Conservation (phyloP, 2,888 invertebrate genomes). For the Andrena bucephala region DNA sequence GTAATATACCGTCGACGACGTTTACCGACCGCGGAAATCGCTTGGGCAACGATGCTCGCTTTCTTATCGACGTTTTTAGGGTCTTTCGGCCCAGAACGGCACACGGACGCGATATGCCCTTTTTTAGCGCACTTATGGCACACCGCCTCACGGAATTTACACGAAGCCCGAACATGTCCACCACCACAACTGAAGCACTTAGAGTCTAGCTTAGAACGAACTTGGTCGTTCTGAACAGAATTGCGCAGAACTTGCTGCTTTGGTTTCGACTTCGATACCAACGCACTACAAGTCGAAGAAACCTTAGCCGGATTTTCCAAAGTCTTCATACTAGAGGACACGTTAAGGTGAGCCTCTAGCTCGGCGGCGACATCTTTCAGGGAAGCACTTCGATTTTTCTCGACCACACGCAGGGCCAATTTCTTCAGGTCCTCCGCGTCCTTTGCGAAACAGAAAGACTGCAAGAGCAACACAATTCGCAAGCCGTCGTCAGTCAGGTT, state of each 20-base stretch:
- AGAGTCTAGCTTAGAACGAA: neutral
- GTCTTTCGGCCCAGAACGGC: neutral
- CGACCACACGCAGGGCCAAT: neutral
- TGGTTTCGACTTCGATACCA: neutral
- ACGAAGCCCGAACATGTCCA: neutral
- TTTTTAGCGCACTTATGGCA: neutral
- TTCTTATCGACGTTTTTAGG: neutral
- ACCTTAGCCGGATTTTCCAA: neutral
- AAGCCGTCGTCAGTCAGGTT: conserved; percentile 9
- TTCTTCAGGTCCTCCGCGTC: neutral
- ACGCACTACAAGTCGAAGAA: neutral
- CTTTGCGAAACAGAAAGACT: neutral
- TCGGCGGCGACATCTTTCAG: conserved; percentile 1
- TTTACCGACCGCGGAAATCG: neutral
- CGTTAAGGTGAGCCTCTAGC: conserved; percentile 11
- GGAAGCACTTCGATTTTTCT: neutral
- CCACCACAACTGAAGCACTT: conserved; percentile 14
- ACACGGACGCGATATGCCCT: neutral
- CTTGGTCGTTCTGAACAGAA: neutral
- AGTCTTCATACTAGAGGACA: neutral
- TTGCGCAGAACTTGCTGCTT: neutral
- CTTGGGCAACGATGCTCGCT: neutral
- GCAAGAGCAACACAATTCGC: neutral
- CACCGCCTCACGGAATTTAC: conserved; percentile 3
- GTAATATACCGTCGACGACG: neutral